phyloP scores from a whole-genome alignment of 2,888 invertebrate genomes.

The Drosophila ezoana region DNA sequence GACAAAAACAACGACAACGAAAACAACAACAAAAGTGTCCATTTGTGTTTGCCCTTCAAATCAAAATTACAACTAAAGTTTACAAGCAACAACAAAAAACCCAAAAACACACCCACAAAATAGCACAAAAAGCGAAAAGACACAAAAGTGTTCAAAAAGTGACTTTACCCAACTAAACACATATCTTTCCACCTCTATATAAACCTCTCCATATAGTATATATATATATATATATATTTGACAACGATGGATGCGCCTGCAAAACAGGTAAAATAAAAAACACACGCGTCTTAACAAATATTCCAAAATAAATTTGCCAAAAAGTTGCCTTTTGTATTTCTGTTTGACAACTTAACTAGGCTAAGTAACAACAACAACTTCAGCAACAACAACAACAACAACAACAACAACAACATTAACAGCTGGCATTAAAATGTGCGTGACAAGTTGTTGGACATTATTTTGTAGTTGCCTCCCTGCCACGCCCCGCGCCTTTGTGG shows the following conservation, averaged over 20 bases:
- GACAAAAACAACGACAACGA: slow-evolving; percentile 18
- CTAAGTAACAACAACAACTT: slow-evolving; percentile 62
- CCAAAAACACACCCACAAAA: slow-evolving; percentile 45
- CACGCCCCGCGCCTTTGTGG: slow-evolving; percentile 46
- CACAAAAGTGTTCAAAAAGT: slow-evolving; percentile 44
- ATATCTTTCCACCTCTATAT: slow-evolving; percentile 8
- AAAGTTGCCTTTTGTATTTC: slow-evolving; percentile 32
- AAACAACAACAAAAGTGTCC: slow-evolving; percentile 23
- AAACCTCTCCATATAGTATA: background rate
- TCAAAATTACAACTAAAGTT: slow-evolving; percentile 48
- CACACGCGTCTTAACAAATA: slow-evolving; percentile 30
- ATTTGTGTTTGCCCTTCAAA: slow-evolving; percentile 63
- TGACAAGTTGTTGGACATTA: slow-evolving; percentile 69
- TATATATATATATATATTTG: slow-evolving; percentile 27
- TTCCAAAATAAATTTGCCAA: slow-evolving; percentile 56
- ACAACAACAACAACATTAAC: slow-evolving; percentile 24
- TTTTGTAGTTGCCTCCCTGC: slow-evolving; percentile 42
- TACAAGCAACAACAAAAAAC: slow-evolving; percentile 31
- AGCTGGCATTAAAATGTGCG: slow-evolving; percentile 53
- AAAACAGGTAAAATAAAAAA: slow-evolving; percentile 70
- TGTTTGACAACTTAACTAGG: slow-evolving; percentile 68
- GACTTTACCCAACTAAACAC: slow-evolving; percentile 18
- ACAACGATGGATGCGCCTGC: slow-evolving; percentile 76
- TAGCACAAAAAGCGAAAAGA: slow-evolving; percentile 19
- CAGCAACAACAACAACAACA: slow-evolving; percentile 32